A percentile compares a stretch with the other conserved stretches of the same genome.
Conservation (phyloP, 2,113 vertebrate species). For the Rhabdornis inornatus region DNA sequence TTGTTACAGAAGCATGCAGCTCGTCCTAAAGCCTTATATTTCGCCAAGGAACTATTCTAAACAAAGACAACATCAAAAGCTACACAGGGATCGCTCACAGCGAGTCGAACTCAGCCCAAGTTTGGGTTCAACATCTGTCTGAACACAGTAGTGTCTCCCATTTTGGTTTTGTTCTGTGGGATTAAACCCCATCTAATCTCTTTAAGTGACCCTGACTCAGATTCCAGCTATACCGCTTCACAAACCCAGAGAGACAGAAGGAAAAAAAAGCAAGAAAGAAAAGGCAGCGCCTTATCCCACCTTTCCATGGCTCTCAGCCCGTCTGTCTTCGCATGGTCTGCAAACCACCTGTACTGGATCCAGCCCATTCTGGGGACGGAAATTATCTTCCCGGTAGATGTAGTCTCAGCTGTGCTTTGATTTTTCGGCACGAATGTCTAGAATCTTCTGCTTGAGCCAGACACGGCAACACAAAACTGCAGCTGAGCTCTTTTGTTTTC, state of each 20-base stretch:
- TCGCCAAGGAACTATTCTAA: background rate
- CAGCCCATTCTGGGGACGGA: slow-evolving; percentile 67
- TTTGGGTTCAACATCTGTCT: slow-evolving; percentile 67
- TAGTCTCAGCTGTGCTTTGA: slow-evolving; percentile 63
- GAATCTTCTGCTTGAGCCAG: slow-evolving; percentile 73
- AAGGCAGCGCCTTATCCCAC: slow-evolving; percentile 61
- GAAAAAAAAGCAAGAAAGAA: background rate
- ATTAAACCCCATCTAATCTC: background rate
- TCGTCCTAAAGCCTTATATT: slow-evolving; percentile 1
- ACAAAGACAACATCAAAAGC: slow-evolving; percentile 71
- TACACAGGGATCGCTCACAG: background rate
- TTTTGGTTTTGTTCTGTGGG: background rate
- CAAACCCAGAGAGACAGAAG: background rate
- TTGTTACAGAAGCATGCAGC: slow-evolving; percentile 21
- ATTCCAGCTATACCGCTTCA: slow-evolving; percentile 20
- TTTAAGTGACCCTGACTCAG: background rate
- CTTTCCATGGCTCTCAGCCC: slow-evolving; percentile 75
- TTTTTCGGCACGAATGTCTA: slow-evolving; percentile 66
- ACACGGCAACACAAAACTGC: slow-evolving; percentile 69
- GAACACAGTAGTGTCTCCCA: slow-evolving; percentile 7
- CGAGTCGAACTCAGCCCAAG: slow-evolving; percentile 65
- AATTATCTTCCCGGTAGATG: slow-evolving; percentile 47
- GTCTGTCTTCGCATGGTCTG: slow-evolving; percentile 59
- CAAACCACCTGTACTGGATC: slow-evolving; percentile 79
- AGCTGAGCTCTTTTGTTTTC: slow-evolving; percentile 81